Evolutionary conservation across 2,113 vertebrate genomes (phyloP).

Genomic region (Danio rerio): GRCz12tu NC_133178.1:22318001-22318500

Average conservation of each 20-base stretch:
- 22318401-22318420: neutral
- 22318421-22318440: neutral
- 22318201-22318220: neutral
- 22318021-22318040: no score
- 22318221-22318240: neutral
- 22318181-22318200: neutral
- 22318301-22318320: no score
- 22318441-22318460: neutral
- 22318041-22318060: no score
- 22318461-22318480: no score
- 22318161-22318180: no score
- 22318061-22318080: neutral
- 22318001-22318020: neutral
- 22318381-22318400: neutral
- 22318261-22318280: no score
- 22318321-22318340: neutral
- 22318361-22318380: neutral
- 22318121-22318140: no score
- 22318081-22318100: no score
- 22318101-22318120: no score
- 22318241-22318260: neutral
- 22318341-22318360: neutral
- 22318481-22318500: no score
- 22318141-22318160: no score
- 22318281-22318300: no score